Base-by-base conservation (phyloP, 2,797 vertebrate species). In the Garrulus glandarius region DNA sequence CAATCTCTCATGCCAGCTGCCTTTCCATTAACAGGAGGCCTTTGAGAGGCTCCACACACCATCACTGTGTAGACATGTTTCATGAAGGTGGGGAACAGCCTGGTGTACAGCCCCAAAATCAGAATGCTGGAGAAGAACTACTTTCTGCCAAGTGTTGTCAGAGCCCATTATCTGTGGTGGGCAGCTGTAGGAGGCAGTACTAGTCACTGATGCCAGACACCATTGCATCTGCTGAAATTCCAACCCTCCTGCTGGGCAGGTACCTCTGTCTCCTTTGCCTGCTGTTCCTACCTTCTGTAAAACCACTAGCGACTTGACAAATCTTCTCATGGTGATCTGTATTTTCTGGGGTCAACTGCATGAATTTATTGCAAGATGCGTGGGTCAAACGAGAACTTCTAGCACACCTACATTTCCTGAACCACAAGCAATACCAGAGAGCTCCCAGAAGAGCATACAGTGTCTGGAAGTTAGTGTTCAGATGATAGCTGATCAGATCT, bases 401-500 rank as follows among this genome's bases (percentile, higher is more conserved):
- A 85, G 71, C 39, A 93, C 15, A 79, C 10, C 32, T 49, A 39
- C 20, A 27, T 47, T 30, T 93, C 74, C 37, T 41, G 34, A 84
- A 59, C 20, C 69, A 63, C 20, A 71, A 22, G 36, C 21, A 92
- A 23, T 53, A 77, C 30, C 34, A 59, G 19, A 71, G 19, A 44
- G 27, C 15, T 87, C 71, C 69, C 52, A 89, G 34, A 85, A 83
- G 60, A 87, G 69, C 27, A 64, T 30, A 69, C 0, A 1, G 17
- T 67, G 32, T 32, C 65, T 71, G 83, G 36, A 91, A 83, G 29
- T 68, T 70, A 84, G 63, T 92, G 77, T 95, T 84, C 37, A 74
- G 37, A 37, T 65, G 69, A 69, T 29, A n/a, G n/a, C n/a, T n/a
- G n/a, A n/a, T n/a, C n/a, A n/a, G n/a, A 81, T 83, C 79, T 75